Percentiles rank a stretch among this genome's conserved stretches.
Evolutionary conservation across 1,140 invertebrate species (phyloP).

Genomic region (Eriocheir sinensis): DNA sequence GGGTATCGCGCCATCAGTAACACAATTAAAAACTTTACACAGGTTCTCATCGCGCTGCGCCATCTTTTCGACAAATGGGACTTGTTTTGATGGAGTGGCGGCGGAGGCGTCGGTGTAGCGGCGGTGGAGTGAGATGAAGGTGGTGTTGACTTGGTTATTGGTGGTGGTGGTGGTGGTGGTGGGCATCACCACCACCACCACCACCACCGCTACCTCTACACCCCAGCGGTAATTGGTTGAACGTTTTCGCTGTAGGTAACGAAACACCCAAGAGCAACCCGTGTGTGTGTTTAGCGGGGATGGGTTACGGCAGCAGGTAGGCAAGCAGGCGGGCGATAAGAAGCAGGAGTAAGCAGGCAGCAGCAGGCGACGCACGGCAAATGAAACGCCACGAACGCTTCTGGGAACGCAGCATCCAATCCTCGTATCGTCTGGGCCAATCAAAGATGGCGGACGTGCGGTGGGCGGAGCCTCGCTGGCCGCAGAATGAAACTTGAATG

Average conservation of each 20-base stretch:
- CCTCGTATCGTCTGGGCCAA: constrained; percentile 69
- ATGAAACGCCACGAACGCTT: constrained; percentile 47
- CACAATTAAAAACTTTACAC: constrained; percentile 77
- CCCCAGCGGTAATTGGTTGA: not conserved
- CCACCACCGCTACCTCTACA: too few relatives aligned
- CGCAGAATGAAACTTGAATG: constrained; percentile 74
- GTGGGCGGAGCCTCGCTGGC: constrained; percentile 67
- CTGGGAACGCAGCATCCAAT: constrained; percentile 36
- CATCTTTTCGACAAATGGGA: constrained; percentile 76
- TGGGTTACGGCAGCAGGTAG: not conserved
- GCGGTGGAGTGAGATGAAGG: too few relatives aligned
- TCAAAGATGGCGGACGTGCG: constrained; percentile 54
- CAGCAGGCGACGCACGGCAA: not conserved
- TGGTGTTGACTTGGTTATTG: not conserved
- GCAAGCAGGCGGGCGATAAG: too few relatives aligned
- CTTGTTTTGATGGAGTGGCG: constrained; percentile 66
- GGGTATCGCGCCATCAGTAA: constrained; percentile 67
- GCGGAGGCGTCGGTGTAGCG: not conserved
- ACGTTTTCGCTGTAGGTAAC: not conserved
- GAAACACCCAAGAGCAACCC: not conserved
- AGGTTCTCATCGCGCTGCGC: constrained; percentile 59
- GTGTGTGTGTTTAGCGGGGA: constrained; percentile 37
- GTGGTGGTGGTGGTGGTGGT: too few relatives aligned
- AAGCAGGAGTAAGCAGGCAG: too few relatives aligned
- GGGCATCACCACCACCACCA: too few relatives aligned